Conservation (phyloP, 2,113 vertebrate species). For the Chionis minor region DNA sequence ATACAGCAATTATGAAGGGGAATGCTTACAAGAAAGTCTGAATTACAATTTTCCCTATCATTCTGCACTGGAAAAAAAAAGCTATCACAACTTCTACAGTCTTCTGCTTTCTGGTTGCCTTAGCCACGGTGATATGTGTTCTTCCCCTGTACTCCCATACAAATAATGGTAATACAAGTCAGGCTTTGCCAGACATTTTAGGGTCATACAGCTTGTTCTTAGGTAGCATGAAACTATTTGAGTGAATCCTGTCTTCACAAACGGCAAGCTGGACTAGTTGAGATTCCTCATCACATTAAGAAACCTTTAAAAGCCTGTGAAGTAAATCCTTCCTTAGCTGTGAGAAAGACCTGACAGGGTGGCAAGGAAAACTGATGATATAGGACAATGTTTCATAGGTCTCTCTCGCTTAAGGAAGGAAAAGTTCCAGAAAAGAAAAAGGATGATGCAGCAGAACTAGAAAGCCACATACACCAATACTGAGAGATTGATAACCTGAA, state of each 20-base stretch:
- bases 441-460: not conserved
- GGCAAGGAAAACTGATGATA: not conserved
- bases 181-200: not conserved
- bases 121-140: not conserved
- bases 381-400: not conserved
- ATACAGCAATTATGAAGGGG: not conserved
- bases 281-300: not conserved
- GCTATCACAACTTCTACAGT: not conserved
- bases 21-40: conserved; percentile 10
- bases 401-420: not conserved
- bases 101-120: not conserved
- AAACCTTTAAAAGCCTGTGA: not conserved
- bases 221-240: not conserved
- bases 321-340: not conserved
- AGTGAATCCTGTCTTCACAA: not conserved
- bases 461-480: conserved; percentile 14
- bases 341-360: not conserved
- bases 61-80: not conserved
- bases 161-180: not conserved
- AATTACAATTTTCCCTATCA: conserved; percentile 30
- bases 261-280: not conserved
- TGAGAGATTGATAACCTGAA: not conserved
- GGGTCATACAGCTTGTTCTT: not conserved
- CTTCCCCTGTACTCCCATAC: not conserved
- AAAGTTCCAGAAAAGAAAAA: not conserved